These are phyloP conservation scores for Sinella curviseta DNA, from an alignment of 1,140 invertebrate species.

Conservation along the genomic window DNA sequence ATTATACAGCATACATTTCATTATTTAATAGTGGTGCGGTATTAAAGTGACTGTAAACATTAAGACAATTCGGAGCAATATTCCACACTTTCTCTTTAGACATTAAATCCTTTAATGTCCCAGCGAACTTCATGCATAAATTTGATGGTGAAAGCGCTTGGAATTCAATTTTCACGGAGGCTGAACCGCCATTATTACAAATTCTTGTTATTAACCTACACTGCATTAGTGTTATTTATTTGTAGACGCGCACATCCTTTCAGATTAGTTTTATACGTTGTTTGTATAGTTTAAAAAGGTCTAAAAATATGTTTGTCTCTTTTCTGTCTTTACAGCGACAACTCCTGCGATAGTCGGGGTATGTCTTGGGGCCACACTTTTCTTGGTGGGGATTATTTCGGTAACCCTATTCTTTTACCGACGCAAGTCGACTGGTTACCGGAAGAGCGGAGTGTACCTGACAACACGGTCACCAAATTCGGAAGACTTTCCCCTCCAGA, in stretches of 20 bases:
- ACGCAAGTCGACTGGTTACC: slow-evolving; percentile 39
- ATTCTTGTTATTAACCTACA: background rate
- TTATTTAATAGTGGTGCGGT: too few relatives aligned
- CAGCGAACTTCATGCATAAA: background rate
- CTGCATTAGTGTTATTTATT: background rate
- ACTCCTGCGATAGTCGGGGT: slow-evolving; percentile 65
- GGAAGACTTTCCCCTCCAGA: slow-evolving; percentile 43
- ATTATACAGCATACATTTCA: too few relatives aligned
- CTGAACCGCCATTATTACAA: background rate
- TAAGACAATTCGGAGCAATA: too few relatives aligned
- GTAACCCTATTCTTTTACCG: slow-evolving; percentile 50
- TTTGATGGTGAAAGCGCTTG: background rate
- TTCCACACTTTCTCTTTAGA: background rate
- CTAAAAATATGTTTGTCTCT: background rate
- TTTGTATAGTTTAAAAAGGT: background rate
- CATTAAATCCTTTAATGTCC: background rate
- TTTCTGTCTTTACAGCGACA: slow-evolving; percentile 59
- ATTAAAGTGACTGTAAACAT: too few relatives aligned
- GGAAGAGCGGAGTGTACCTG: slow-evolving; percentile 47
- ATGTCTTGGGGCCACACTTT: slow-evolving; percentile 62
- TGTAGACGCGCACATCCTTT: background rate
- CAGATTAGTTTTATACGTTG: too few relatives aligned
- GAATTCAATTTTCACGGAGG: background rate
- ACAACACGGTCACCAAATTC: slow-evolving; percentile 38
- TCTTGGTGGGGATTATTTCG: slow-evolving; percentile 62